Base-by-base conservation (phyloP, 2,888 invertebrate genomes). In the Drosophila anomalata region DNA sequence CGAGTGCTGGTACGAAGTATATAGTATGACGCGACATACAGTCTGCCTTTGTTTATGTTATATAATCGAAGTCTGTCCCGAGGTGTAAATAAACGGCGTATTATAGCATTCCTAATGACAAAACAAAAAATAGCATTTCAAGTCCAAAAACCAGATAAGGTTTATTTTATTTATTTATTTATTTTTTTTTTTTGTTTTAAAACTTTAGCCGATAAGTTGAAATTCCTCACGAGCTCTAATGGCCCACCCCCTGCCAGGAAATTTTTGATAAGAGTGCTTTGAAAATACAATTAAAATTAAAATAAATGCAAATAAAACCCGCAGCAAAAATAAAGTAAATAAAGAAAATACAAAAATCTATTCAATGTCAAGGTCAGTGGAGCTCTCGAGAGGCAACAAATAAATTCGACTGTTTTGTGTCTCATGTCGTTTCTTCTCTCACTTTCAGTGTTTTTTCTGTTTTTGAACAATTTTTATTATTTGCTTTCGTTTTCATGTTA, bases 331-430 rank as follows among this genome's bases (percentile, higher is more conserved):
- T 29, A 41, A 33, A 33, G 12, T 33, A 33, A 33, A 33, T 31
- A 31, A 31, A 44, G 29, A 51, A 26, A 14, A 0, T 29, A 39
- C 51, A 17, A 48, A 55, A 68, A 88, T 87, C 76, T 78, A 88
- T 84, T 82, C 87, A 88, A 88, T 89, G 87, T 84, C 87, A 88
- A 88, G 87, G 87, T 89, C 89, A 82, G 48, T 12, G 46, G 53
- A 53, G 68, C 65, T 52, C 31, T 52, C 31, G 12, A 29, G 68
- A 73, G 68, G 72, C 74, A 80, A 75, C 57, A 77, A 72, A 53
- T 59, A 54, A 69, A 73, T 84, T 78, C 73, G 69, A 80, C 60
- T 86, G 84, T 85, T 74, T 61, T 36, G 65, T 33, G 29, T 50
- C 44, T 74, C 71, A 68, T 62, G 59, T 69, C 59, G 51, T 65